Percentiles rank a stretch among this genome's conserved stretches.
phyloP scores from a whole-genome alignment of 2,113 vertebrate genomes.

The Oncorhynchus masou region DNA sequence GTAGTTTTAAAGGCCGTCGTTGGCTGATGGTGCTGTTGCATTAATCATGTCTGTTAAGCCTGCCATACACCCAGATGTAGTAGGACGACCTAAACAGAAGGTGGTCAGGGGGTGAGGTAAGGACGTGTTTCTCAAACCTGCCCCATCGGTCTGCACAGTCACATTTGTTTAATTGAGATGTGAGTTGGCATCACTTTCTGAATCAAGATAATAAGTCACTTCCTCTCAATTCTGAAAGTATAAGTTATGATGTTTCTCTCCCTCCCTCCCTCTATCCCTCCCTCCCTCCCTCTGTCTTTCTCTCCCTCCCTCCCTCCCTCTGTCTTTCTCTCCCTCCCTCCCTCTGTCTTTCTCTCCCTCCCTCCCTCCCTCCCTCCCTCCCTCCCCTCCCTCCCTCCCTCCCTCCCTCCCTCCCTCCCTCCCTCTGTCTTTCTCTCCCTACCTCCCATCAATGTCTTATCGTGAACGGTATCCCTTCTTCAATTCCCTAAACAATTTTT shows the following conservation, averaged over 20 bases:
- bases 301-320: neutral
- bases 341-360: neutral
- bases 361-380: no score
- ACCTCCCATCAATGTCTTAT: no score
- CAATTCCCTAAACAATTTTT: no score
- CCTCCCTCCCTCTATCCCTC: neutral
- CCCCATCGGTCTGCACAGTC: no score
- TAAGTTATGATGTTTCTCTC: slow-evolving; percentile 8
- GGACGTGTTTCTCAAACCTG: neutral
- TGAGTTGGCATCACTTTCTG: slow-evolving; percentile 5
- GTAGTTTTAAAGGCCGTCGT: neutral
- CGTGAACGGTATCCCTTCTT: no score
- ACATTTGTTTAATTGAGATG: no score
- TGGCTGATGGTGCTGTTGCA: neutral
- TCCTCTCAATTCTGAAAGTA: neutral
- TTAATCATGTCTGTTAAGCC: neutral
- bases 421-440: neutral
- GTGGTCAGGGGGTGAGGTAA: neutral
- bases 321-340: neutral
- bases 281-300: neutral
- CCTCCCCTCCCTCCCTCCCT: no score
- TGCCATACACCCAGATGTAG: neutral
- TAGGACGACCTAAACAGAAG: neutral
- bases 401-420: no score
- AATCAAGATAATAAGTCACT: slow-evolving; percentile 11